Conservation (phyloP, 2,797 vertebrate species). For the Sardinella longiceps region DNA sequence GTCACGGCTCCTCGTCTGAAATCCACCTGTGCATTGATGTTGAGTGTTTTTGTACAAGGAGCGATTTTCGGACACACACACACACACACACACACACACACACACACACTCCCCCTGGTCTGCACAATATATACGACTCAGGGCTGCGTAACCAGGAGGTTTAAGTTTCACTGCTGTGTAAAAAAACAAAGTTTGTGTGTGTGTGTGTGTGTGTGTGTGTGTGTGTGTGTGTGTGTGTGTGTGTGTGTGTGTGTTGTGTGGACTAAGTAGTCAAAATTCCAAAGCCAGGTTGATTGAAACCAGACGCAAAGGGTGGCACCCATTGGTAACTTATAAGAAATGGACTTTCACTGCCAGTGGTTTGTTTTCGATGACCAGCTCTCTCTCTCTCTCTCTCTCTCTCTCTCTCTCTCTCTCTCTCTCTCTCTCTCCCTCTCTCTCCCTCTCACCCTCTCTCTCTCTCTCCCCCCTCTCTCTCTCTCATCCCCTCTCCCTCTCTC, state of each 20-base stretch:
- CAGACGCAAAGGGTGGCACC: constrained; percentile 35
- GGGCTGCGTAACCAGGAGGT: constrained; percentile 27
- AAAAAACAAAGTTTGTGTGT: constrained; percentile 28
- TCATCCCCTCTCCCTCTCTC: no score
- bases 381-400: no score
- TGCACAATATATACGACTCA: constrained; percentile 36
- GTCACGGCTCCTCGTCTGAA: constrained; percentile 28
- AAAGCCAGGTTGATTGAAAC: constrained; percentile 47
- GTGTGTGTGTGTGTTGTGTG: neutral
- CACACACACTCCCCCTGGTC: neutral
- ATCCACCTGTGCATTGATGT: constrained; percentile 41
- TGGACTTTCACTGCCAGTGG: constrained; percentile 41
- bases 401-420: no score
- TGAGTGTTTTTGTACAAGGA: neutral
- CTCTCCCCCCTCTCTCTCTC: no score
- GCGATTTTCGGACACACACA: no score
- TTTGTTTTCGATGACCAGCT: constrained; percentile 38
- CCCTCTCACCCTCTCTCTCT: no score
- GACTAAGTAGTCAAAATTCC: constrained; percentile 44
- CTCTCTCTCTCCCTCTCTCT: no score
- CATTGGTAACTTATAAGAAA: constrained; percentile 48
- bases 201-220: neutral
- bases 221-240: neutral
- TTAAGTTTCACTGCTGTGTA: constrained; percentile 43
- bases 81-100: no score